Conservation (phyloP, 2,797 vertebrate genomes). For the Erethizon dorsatum region DNA sequence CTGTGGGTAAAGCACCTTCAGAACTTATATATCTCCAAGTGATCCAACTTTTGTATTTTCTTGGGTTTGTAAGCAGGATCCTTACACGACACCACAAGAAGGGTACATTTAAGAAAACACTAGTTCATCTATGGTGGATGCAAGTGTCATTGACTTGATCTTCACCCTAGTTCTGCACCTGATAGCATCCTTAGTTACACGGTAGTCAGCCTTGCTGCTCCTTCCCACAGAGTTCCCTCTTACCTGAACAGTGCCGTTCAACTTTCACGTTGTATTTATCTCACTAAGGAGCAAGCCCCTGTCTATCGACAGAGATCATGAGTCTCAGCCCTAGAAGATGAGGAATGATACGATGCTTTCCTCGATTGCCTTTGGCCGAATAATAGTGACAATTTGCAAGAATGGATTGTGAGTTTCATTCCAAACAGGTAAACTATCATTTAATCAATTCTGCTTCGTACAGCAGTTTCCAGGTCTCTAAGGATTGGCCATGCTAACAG, state of each 20-base stretch:
- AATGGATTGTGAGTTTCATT: slow-evolving; percentile 73
- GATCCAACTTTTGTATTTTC: background rate
- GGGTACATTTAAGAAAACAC: background rate
- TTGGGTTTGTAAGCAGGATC: slow-evolving; percentile 29
- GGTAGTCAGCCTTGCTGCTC: background rate
- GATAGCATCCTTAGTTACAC: background rate
- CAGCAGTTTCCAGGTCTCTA: slow-evolving; percentile 76
- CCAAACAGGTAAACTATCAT: slow-evolving; percentile 80
- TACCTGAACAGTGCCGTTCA: background rate
- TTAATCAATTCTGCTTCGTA: slow-evolving; percentile 74
- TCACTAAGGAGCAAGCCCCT: background rate
- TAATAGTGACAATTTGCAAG: slow-evolving; percentile 72
- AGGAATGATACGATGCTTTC: slow-evolving; percentile 6
- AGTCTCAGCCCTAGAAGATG: background rate
- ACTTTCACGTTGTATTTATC: background rate
- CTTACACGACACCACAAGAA: background rate
- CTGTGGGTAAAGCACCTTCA: background rate
- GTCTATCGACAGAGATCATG: background rate
- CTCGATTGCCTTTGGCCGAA: slow-evolving; percentile 26
- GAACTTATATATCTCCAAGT: background rate
- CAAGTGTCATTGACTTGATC: background rate
- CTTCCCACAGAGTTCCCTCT: background rate
- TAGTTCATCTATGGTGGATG: background rate
- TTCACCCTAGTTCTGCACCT: background rate
- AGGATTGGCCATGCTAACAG: slow-evolving; percentile 70